phyloP scores from a whole-genome alignment of 2,113 vertebrate genomes.

The Echinops telfairi region DNA sequence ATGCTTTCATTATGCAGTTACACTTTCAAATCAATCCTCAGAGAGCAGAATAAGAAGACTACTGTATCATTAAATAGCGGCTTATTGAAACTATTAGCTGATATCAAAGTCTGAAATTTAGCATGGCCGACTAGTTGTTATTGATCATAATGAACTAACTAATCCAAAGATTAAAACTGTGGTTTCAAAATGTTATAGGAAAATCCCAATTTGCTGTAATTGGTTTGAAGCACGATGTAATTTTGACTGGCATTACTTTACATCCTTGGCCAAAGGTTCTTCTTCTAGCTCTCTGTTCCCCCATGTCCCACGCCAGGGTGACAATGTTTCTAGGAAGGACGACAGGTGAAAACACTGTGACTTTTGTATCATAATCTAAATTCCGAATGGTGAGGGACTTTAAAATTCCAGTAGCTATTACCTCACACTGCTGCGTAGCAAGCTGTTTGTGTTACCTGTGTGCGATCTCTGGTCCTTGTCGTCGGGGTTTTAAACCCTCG shows the following conservation, averaged over 20 bases:
- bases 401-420: background rate
- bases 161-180: background rate
- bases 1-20: slow-evolving; percentile 39
- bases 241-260: background rate
- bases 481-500: too few relatives aligned
- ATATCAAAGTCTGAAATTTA: background rate
- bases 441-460: background rate
- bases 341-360: background rate
- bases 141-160: background rate
- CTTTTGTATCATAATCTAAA: background rate
- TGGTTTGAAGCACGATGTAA: background rate
- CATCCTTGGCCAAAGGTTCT: background rate
- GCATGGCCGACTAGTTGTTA: background rate
- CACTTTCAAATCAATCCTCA: slow-evolving; percentile 60
- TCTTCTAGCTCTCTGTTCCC: background rate
- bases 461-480: background rate
- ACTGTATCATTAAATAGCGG: background rate
- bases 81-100: background rate
- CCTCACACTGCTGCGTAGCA: background rate
- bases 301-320: background rate
- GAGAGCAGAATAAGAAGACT: background rate
- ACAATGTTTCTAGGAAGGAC: background rate
- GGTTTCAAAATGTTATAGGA: background rate
- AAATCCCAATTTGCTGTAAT: background rate
- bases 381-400: background rate